Evolutionary conservation across 2,797 vertebrate species (phyloP), one percentile per base, ranked within the genome.

Genomic region (Luscinia megarhynchos): DNA sequence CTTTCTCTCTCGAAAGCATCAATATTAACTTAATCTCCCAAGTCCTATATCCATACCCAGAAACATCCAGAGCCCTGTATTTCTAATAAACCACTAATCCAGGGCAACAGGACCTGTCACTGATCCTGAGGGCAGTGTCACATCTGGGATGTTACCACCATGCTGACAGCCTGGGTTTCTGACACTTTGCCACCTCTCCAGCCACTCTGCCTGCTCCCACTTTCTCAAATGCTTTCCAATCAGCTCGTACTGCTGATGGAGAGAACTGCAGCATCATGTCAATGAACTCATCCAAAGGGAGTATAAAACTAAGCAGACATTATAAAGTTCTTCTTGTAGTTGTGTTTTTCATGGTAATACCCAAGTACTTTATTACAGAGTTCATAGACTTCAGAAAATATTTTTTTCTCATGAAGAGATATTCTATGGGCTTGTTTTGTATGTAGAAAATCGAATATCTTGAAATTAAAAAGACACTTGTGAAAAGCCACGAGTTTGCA

Each of bases 31-130:
- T 9, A 18, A 15, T 53, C 18, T 84, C 53, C 59, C 32, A 72
- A 54, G 15, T 2, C 12, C 5, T 43, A 8, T 68, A 40, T 70
- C 34, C 26, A 67, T 66, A 48, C 2, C 9, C 57, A 27, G 17
- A 73, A 63, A 57, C 9, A 64, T 40, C 3, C 64, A 0, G 4
- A 64, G 21, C 9, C 0, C 11, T 14, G 3, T 11, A 51, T 8
- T 46, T 68, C 41, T 69, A 81, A 66, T 8, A 74, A 66, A 32
- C 14, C 7, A 29, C 58, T 62, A 72, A 54, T 81, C n/a, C 21
- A 40, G 9, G 23, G 18, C 73, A 54, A 30, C 29, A 76, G n/a
- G 46, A 51, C 20, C n/a, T 29, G 16, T 7, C 23, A 51, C 40
- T 54, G 59, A 51, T 43, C 55, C 29, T 34, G 40, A 63, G 36